Evolutionary conservation across 1,140 invertebrate genomes (phyloP), one percentile per base, ranked within the genome.

Genomic region (Drosophila arizonae): DNA sequence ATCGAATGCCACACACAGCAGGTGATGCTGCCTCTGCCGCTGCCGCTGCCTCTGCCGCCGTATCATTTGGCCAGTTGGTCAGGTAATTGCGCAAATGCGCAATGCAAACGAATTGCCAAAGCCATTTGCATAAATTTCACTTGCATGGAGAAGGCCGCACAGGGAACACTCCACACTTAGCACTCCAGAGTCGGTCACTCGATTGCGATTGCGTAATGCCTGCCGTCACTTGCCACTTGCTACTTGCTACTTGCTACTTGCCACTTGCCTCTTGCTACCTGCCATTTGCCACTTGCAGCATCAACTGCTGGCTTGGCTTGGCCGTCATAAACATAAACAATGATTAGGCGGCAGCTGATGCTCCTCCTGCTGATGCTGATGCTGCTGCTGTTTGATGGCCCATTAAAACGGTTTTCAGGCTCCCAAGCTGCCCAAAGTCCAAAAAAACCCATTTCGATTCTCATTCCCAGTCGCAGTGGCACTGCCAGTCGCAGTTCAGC

Each of bases 41-140:
- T 55, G 51, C 26, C 24, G 52, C 28, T 15, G 51, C 26, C 17
- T 28, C 43, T 56, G 51, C 26, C 24, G 52, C 28, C n/a, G 51
- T 2, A 56, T 13, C 54, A 50, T 54, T 56, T 56, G 36, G 55
- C 52, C 30, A 55, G 52, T 45, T 55, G 48, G 46, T 46, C 56
- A 63, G 17, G 71, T 80, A 85, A 84, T 84, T 84, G 81, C 81
- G 78, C 78, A 86, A 86, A 77, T 36, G 64, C 57, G 39, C 45
- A 66, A 65, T 43, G 58, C 17, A 55, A 68, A 28, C 71, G 71
- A 69, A 69, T 69, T 62, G 58, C 52, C 52, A 52, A 67, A 45
- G 77, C 71, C 76, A 86, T 86, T 87, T 86, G 82, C 82, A 86
- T 86, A 86, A 86, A 87, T 87, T 86, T 81, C 72, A 77, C 75